Evolutionary conservation across 2,113 vertebrate species (phyloP), one percentile per base, ranked within the genome.

Genomic region (Cheirogaleus medius): DNA sequence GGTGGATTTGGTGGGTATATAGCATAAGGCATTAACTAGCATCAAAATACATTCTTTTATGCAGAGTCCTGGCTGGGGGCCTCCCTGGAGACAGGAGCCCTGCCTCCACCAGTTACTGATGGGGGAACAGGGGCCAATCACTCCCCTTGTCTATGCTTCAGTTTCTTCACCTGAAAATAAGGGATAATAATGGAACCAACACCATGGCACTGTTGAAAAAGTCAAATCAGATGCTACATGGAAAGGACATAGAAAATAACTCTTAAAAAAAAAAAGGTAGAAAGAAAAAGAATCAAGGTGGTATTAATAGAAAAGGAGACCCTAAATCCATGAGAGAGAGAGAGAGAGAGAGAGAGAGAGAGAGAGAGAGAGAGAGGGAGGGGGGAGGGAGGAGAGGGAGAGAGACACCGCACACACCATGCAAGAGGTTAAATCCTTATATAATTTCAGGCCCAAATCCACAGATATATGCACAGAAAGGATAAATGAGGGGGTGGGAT

Each of bases 1-100:
- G 63, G 54, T 4, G 5, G 71, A 78, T 5, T 5, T 10, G 6
- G 49, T n/a, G 32, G n/a, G 37, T 18, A 87, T 8, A 6, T 0
- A 1, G 42, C 52, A 37, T 1, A 3, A 23, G 37, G 23, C 6
- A 10, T 90, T 69, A 63, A 17, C 37, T 12, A 69, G 68, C 52
- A 76, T 39, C 66, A 82, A 47, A 5, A 37, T 32, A 32, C 5
- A 2, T 6, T 44, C 12, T 58, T 66, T 56, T 5, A 10, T 0
- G 17, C n/a, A 60, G 56, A 76, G 11, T 34, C n/a, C 74, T 27
- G 10, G 52, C 49, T 90, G 29, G 5, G 14, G 39, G 34, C 34
- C 23, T 90, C 34, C 13, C 4, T 20, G 52, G 27, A 58, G 69
- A n/a, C 44, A 8, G 1, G 34, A 69, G 21, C 0, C 71, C 34